Base-by-base conservation (phyloP, 2,797 vertebrate genomes). In the Onychomys arenicola region DNA sequence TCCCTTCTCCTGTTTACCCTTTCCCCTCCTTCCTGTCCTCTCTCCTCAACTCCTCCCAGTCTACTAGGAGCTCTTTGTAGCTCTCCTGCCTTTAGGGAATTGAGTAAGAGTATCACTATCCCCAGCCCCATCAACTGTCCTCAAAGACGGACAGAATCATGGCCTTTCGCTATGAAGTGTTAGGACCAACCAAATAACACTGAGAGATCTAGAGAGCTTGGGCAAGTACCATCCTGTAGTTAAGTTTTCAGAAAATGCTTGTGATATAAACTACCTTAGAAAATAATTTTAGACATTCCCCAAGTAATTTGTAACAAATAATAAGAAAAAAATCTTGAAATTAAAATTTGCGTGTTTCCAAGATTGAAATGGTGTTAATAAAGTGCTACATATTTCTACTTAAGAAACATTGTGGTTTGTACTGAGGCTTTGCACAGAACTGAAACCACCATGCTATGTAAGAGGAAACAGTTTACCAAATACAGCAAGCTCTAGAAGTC, bases 281-380 rank as follows among this genome's bases (percentile, higher is more conserved):
- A 82, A 94, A 43, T 67, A 81, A 87, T 11, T 29, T 76, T 86
- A 89, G 37, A 76, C 83, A 16, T 96, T 95, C 90, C 52, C 84
- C 92, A 63, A 4, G 94, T 90, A 91, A 52, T 65, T 73, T 59
- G 0, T 91, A 86, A n/a, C 67, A 90, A 94, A 95, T 52, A 43
- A 91, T 83, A 85, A n/a, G 73, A 91, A 85, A 21, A 85, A 52
- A 88, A 37, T 2, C 49, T 90, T 83, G 75, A 91, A 49, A 25
- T 71, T 96, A 84, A 95, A 93, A 93, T 90, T 57, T 93, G 8
- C 13, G 12, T 57, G 55, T 97, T 92, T 95, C 21, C 2, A 52
- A 94, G 88, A 73, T 75, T 86, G 78, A 95, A 97, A 77, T 91
- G n/a, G 82, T 93, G 76, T 97, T 97, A 81, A 94, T 91, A 91